Conservation (phyloP, 2,797 vertebrate genomes). For the Lagorchestes hirsutus region DNA sequence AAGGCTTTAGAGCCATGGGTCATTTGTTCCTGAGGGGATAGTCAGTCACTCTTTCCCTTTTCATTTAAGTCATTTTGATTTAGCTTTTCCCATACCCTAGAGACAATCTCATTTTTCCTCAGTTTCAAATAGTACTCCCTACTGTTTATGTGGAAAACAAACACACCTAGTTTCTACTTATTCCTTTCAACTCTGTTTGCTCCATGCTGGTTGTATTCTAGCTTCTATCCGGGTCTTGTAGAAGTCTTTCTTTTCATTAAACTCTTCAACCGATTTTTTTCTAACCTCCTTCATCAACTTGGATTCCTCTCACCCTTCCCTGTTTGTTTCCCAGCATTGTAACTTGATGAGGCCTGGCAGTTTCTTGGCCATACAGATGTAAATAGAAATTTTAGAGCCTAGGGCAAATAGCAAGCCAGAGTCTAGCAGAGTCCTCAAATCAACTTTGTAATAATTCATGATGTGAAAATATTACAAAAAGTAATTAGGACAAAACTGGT, state of each 20-base stretch:
- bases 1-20: neutral
- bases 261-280: neutral
- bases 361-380: neutral
- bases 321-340: neutral
- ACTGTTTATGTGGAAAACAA: neutral
- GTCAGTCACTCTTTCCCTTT: neutral
- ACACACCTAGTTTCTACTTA: neutral
- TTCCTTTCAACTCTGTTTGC: neutral
- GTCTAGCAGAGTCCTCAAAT: neutral
- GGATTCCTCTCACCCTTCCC: neutral
- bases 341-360: neutral
- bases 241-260: neutral
- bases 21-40: neutral
- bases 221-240: neutral
- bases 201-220: neutral
- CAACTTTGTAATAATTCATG: neutral
- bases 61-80: neutral
- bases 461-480: neutral
- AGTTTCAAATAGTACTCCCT: neutral
- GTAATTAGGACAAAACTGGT: neutral
- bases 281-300: neutral
- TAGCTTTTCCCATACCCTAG: neutral
- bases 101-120: neutral
- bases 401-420: neutral
- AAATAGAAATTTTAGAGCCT: neutral